These are phyloP conservation scores for Mantis religiosa DNA, from an alignment of 2,888 invertebrate species.

Conservation along the genomic window DNA sequence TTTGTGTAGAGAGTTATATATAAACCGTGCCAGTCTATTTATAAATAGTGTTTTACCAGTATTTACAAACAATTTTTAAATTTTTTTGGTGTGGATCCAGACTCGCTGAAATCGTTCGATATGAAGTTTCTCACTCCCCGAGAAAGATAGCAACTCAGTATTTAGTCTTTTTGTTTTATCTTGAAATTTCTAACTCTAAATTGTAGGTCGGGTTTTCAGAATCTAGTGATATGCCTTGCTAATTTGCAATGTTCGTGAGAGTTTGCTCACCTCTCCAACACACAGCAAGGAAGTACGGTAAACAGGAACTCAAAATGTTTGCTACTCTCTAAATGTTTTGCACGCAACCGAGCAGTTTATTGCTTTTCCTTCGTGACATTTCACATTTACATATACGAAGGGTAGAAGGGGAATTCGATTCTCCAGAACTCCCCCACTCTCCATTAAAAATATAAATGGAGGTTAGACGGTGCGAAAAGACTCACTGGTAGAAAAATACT, in stretches of 20 bases:
- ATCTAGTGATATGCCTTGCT: background rate
- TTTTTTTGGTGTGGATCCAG: too few species aligned
- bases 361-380: background rate
- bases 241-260: background rate
- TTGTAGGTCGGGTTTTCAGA: background rate
- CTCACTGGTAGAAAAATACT: too few species aligned
- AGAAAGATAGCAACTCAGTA: too few species aligned
- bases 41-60: too few species aligned
- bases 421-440: background rate
- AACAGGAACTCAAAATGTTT: background rate
- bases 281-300: background rate
- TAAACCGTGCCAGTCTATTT: too few species aligned
- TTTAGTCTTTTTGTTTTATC: too few species aligned
- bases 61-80: too few species aligned
- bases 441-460: background rate
- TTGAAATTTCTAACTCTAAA: too few species aligned
- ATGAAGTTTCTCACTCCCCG: too few species aligned
- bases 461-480: background rate
- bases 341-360: background rate
- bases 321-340: background rate
- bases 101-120: too few species aligned
- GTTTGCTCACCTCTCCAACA: background rate
- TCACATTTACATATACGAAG: background rate
- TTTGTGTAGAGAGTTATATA: too few species aligned
- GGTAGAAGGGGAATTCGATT: background rate